A percentile compares a stretch with the other conserved stretches of the same genome.
These are phyloP conservation scores for Thecocarcelia acutangulata DNA, from an alignment of 2,888 invertebrate species.

Conservation along the genomic window DNA sequence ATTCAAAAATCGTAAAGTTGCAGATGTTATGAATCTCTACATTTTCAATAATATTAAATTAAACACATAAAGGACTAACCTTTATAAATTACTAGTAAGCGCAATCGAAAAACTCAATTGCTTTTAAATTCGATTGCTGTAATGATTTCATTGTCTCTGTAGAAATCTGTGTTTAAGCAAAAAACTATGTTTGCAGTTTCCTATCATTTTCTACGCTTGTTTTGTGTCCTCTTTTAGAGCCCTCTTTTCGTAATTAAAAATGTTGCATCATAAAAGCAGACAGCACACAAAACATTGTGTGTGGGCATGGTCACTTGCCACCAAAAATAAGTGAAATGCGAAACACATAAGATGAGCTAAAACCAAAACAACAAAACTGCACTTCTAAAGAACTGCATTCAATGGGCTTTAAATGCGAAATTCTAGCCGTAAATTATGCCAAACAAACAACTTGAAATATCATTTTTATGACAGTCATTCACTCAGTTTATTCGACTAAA, in stretches of 20 bases:
- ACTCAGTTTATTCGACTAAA: conserved; percentile 50
- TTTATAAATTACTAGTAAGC: no score
- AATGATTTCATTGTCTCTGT: no score
- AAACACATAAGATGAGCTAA: conserved; percentile 49
- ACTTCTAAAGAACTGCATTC: conserved; percentile 27
- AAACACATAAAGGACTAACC: no score
- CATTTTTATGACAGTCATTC: conserved; percentile 62
- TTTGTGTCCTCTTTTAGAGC: neutral
- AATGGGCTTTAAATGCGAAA: conserved; percentile 59
- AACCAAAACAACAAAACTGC: conserved; percentile 12
- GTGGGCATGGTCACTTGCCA: neutral
- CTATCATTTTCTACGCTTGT: neutral
- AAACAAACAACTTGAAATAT: conserved; percentile 66
- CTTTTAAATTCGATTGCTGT: no score
- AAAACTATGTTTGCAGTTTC: no score
- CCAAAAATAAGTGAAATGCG: neutral
- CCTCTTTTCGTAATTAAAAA: conserved; percentile 21
- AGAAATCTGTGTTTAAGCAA: no score
- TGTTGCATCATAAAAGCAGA: neutral
- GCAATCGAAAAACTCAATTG: no score
- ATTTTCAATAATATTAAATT: no score
- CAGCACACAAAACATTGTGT: neutral
- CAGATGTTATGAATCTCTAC: no score
- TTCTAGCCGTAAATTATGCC: conserved; percentile 61
- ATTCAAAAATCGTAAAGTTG: no score